phyloP scores from a whole-genome alignment of 30 jellyfish, hydroid and myxozoan genomes.

The Aurelia aurita complex sp. Pacific region DNA sequence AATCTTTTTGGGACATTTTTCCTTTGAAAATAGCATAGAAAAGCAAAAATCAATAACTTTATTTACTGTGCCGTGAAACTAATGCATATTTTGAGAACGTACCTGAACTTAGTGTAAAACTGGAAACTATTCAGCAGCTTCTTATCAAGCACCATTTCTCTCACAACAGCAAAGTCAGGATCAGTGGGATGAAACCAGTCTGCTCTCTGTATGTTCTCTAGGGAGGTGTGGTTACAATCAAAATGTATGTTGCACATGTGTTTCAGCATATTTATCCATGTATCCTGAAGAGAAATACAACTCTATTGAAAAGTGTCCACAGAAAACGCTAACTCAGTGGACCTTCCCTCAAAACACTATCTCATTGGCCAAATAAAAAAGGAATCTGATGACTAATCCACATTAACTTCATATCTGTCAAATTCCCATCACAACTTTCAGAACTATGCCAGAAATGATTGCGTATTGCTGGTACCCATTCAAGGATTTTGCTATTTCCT shows the following conservation, averaged over 20 bases:
- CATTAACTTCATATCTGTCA: no score
- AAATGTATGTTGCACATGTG: conserved; percentile 15
- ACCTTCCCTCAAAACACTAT: no score
- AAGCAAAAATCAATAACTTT: background rate
- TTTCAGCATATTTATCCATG: conserved; percentile 13
- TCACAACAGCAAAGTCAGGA: conserved; percentile 5
- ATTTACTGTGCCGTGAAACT: background rate
- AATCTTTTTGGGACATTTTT: background rate
- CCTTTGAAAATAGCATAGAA: no score
- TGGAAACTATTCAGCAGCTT: conserved; percentile 2
- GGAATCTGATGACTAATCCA: no score
- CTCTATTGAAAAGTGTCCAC: no score
- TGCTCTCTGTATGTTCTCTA: background rate
- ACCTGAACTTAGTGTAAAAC: conserved; percentile 36
- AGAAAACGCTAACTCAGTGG: no score
- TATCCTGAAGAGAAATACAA: background rate
- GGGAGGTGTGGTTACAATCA: conserved; percentile 19
- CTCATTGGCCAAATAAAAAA: no score
- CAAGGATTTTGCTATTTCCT: no score
- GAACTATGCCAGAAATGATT: no score
- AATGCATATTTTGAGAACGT: background rate
- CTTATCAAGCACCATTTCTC: conserved; percentile 12
- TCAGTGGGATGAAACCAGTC: conserved; percentile 9
- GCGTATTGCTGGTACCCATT: no score
- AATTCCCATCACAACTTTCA: no score